Conservation (phyloP, 2,113 vertebrate species). For the Verasper variegatus region DNA sequence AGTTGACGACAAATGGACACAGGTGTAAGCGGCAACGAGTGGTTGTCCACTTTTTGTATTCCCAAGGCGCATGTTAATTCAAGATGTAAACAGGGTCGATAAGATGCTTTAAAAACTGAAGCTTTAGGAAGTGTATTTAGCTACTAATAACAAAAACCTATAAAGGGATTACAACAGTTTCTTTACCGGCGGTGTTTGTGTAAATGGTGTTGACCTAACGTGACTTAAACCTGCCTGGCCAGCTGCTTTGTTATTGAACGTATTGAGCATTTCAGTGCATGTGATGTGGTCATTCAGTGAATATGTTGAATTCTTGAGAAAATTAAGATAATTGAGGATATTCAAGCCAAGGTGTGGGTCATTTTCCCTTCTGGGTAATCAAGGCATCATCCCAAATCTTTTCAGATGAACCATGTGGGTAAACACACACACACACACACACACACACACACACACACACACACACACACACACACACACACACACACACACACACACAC, state of each 20-base stretch:
- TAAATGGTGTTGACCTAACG: slow-evolving; percentile 23
- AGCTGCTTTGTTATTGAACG: slow-evolving; percentile 39
- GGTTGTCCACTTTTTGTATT: too few relatives aligned
- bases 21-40: too few relatives aligned
- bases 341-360: slow-evolving; percentile 14
- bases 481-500: too few relatives aligned
- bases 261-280: slow-evolving; percentile 21
- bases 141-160: background rate
- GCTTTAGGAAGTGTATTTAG: too few relatives aligned
- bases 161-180: background rate
- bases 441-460: background rate
- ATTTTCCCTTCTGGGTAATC: slow-evolving; percentile 19
- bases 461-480: too few relatives aligned
- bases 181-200: slow-evolving; percentile 7
- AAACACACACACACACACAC: slow-evolving; percentile 17
- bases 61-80: too few relatives aligned
- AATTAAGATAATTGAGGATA: background rate
- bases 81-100: too few relatives aligned
- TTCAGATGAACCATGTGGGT: slow-evolving; percentile 6
- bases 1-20: too few relatives aligned
- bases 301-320: too few relatives aligned
- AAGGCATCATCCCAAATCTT: background rate
- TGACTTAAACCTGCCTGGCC: slow-evolving; percentile 21
- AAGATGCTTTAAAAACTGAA: too few relatives aligned
- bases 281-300: slow-evolving; percentile 24